phyloP scores from a whole-genome alignment of 2,797 vertebrate species.

The Lutjanus argentimaculatus region DNA sequence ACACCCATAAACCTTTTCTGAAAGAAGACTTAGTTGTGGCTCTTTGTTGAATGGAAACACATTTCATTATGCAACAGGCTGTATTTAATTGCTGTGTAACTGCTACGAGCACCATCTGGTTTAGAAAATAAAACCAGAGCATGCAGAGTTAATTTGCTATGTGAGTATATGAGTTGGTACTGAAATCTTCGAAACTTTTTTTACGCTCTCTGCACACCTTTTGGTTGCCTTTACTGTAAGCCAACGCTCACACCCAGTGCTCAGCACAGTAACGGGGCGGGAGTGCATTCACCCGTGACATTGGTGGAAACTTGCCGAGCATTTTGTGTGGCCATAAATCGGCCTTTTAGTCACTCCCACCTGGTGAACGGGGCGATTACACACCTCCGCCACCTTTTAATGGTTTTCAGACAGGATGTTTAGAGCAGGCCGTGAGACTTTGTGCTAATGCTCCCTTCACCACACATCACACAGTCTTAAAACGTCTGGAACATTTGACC shows the following conservation, averaged over 20 bases:
- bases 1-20: neutral
- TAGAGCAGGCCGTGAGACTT: neutral
- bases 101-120: slow-evolving; percentile 8
- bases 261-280: neutral
- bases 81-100: neutral
- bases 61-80: slow-evolving; percentile 38
- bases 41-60: slow-evolving; percentile 37
- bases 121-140: neutral
- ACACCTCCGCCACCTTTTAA: slow-evolving; percentile 20
- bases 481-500: slow-evolving; percentile 38
- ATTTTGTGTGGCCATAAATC: slow-evolving; percentile 1
- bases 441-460: slow-evolving; percentile 3
- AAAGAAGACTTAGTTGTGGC: neutral
- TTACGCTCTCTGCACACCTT: neutral
- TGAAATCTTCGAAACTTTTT: neutral
- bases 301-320: neutral
- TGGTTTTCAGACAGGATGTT: slow-evolving; percentile 35
- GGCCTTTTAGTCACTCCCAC: slow-evolving; percentile 7
- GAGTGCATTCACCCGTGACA: neutral
- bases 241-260: neutral
- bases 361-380: slow-evolving; percentile 16
- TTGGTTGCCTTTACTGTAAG: neutral
- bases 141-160: neutral
- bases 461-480: slow-evolving; percentile 1
- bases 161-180: neutral